These are phyloP conservation scores for Scartelaos histophorus DNA, from an alignment of 2,113 vertebrate genomes.

Conservation along the genomic window DNA sequence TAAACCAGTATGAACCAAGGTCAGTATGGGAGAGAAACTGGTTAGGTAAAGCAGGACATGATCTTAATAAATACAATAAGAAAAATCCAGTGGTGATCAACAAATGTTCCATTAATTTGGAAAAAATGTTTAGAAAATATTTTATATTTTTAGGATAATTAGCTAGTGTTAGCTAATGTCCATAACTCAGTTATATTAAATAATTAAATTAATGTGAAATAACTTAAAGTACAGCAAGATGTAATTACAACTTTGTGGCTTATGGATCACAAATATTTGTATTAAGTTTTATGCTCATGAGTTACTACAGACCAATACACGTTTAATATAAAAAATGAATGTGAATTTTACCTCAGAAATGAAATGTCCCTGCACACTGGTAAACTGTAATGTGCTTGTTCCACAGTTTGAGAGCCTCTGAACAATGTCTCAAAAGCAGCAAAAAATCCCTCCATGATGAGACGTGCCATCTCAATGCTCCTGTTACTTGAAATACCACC, in stretches of 20 bases:
- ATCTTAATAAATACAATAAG: background rate
- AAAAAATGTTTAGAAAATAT: no score
- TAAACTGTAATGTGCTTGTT: background rate
- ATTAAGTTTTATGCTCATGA: background rate
- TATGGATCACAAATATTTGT: background rate
- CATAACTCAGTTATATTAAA: background rate
- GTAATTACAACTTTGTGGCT: no score
- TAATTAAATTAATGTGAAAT: no score
- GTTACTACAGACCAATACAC: background rate
- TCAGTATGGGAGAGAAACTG: no score
- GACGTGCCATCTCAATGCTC: constrained; percentile 67
- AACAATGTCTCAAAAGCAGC: constrained; percentile 6
- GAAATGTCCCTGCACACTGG: background rate
- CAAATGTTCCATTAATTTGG: no score
- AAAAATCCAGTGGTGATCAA: background rate
- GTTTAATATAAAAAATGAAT: background rate
- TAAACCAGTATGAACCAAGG: no score
- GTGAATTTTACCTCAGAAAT: background rate
- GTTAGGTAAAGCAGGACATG: no score
- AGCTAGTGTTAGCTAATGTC: no score
- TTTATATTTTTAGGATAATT: no score
- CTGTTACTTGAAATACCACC: constrained; percentile 64
- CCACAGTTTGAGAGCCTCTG: background rate
- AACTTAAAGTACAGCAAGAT: no score
- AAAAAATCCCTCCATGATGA: background rate